A percentile compares a stretch with the other conserved stretches of the same genome.
Conservation (phyloP, 2,113 vertebrate genomes). For the Bostrychus sinensis region DNA sequence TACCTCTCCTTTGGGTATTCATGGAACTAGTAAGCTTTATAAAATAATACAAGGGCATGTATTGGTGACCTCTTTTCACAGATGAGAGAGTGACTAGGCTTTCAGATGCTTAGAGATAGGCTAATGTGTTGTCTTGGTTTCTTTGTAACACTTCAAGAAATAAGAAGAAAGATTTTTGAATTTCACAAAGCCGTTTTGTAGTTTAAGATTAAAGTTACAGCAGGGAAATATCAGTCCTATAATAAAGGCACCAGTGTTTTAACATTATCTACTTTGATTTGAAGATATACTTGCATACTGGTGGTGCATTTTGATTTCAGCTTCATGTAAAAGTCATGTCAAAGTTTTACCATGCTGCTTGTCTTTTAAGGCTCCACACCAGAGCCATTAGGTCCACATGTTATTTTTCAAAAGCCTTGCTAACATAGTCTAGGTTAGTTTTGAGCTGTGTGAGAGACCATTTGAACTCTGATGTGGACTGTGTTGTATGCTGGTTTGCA, state of each 20-base stretch:
- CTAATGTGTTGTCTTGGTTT: not conserved
- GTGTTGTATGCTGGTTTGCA: not conserved
- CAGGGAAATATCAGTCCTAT: too few species aligned
- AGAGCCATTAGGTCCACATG: not conserved
- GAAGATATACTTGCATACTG: too few species aligned
- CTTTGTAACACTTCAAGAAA: conserved; percentile 1
- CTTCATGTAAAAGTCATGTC: too few species aligned
- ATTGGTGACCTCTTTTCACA: conserved; percentile 3
- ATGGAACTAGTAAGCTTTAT: not conserved
- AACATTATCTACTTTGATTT: too few species aligned
- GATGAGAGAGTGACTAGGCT: not conserved
- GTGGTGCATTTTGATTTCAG: too few species aligned
- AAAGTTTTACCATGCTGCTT: not conserved
- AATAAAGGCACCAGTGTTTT: too few species aligned
- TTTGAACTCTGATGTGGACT: not conserved
- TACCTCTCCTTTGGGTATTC: not conserved
- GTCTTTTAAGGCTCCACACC: not conserved
- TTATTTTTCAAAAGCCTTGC: too few species aligned
- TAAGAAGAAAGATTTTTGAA: not conserved
- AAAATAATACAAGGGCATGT: not conserved
- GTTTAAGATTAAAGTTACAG: not conserved
- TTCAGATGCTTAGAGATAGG: conserved; percentile 1
- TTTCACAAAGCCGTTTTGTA: not conserved
- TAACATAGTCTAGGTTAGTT: too few species aligned
- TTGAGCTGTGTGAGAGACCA: not conserved